Evolutionary conservation across 2,797 vertebrate genomes (phyloP), one percentile per base, ranked within the genome.

Genomic region (Eospalax fontanierii): DNA sequence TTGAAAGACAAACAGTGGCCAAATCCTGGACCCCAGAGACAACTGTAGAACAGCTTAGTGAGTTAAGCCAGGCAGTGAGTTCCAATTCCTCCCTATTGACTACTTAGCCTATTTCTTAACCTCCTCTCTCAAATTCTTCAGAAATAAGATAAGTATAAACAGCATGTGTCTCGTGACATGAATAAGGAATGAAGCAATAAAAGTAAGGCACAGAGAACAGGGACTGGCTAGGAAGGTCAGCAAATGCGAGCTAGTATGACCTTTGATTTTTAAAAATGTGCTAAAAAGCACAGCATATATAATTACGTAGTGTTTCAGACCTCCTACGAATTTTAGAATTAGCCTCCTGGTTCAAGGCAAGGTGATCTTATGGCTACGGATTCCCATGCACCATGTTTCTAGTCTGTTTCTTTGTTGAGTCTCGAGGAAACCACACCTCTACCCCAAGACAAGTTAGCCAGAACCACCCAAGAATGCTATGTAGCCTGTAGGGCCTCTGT

Each of bases 41-140:
- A 46, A 28, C 6, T 21, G 14, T 0, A 66, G 54, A 50, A 0
- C 35, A 46, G 79, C 26, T 0, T 0, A 5, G 35, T 0, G 1
- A 43, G 7, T n/a, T 35, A 54, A 73, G 63, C 63, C 35, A 75
- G 88, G 21, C 50, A 82, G 1, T 0, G 4, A 40, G 87, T 79
- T 74, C 87, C 80, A 57, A 89, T 85, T 65, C 73, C 26, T 18
- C 0, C 21, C 61, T 16, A 24, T 66, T 70, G 8, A 16, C 6
- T 24, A 50, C 75, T 50, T 54, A 83, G 70, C 65, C 6, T 3
- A 78, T 50, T 87, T 94, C 78, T 70, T 89, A 19, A 35, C 68
- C 4, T 73, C 35, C 38, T 15, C 9, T 79, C 75, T 90, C 43
- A 63, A 54, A 94, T 86, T 63, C 87, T 68, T 88, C 80, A 83